These are phyloP conservation scores for Girardinichthys multiradiatus DNA, from an alignment of 2,113 vertebrate species.

Conservation along the genomic window DNA sequence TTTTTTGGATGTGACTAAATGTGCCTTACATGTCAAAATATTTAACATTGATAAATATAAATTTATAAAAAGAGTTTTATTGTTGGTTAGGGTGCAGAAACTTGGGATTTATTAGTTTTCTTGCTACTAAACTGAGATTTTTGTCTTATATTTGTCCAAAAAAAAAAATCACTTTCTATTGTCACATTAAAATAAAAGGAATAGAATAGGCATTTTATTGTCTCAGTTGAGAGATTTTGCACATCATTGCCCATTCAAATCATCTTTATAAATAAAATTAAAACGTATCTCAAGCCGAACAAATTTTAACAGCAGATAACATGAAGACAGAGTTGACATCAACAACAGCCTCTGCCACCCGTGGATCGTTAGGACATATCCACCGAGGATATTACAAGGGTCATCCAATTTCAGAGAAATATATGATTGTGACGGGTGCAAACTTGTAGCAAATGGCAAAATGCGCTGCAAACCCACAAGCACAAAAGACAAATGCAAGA, in stretches of 20 bases:
- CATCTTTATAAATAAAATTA: no score
- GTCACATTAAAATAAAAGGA: no score
- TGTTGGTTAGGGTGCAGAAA: not conserved
- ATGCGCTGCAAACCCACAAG: no score
- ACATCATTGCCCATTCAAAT: no score
- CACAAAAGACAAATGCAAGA: not conserved
- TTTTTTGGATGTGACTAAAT: slow-evolving; percentile 28
- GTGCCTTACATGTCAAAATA: slow-evolving; percentile 65
- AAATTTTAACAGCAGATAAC: not conserved
- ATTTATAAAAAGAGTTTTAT: slow-evolving; percentile 20
- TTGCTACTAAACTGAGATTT: not conserved
- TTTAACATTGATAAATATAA: slow-evolving; percentile 43
- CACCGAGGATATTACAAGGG: not conserved
- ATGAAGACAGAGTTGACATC: not conserved
- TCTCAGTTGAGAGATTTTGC: no score
- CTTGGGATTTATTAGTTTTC: not conserved
- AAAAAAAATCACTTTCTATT: no score
- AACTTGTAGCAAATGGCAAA: no score
- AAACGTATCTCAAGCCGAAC: not conserved
- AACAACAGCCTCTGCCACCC: not conserved
- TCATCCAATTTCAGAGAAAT: not conserved
- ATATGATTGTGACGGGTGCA: no score
- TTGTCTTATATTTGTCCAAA: no score
- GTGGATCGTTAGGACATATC: not conserved
- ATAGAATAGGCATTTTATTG: no score